phyloP scores from a whole-genome alignment of 2,888 invertebrate genomes.

The Polydrusus pterygomalis region DNA sequence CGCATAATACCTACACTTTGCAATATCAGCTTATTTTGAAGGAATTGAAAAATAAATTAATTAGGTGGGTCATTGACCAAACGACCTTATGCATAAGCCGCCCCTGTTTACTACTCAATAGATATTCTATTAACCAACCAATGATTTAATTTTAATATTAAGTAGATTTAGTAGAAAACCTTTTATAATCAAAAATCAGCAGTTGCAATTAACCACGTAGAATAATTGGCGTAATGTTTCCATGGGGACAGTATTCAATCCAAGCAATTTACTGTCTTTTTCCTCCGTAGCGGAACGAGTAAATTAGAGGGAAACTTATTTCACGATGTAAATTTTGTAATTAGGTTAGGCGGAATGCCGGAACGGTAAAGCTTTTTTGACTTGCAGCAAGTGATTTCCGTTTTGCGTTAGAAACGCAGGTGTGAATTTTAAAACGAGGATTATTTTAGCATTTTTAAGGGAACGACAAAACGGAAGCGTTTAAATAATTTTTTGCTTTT shows the following conservation, averaged over 20 bases:
- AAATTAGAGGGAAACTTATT: conserved; percentile 45
- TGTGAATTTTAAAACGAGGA: conserved; percentile 33
- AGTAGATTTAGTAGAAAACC: neutral
- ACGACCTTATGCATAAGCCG: too few relatives aligned
- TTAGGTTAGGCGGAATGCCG: conserved; percentile 41
- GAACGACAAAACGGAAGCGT: neutral
- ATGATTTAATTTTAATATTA: too few relatives aligned
- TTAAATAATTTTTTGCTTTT: too few relatives aligned
- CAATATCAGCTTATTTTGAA: too few relatives aligned
- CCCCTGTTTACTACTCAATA: too few relatives aligned
- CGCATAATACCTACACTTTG: too few relatives aligned
- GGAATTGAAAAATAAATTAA: too few relatives aligned
- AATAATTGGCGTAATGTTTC: conserved; percentile 35
- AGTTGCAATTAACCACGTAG: conserved; percentile 27
- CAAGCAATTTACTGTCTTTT: conserved; percentile 37
- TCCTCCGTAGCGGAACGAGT: conserved; percentile 35
- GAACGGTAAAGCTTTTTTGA: conserved; percentile 25
- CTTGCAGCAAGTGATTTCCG: conserved; percentile 36
- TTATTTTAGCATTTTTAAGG: neutral
- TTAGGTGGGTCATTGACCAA: too few relatives aligned
- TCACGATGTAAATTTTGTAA: conserved; percentile 44
- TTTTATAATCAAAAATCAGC: conserved; percentile 6
- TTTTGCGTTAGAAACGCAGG: conserved; percentile 18
- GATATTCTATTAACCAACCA: too few relatives aligned
- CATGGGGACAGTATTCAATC: conserved; percentile 42